Conservation (phyloP, 2,113 vertebrate species). For the Gorilla gorilla region DNA sequence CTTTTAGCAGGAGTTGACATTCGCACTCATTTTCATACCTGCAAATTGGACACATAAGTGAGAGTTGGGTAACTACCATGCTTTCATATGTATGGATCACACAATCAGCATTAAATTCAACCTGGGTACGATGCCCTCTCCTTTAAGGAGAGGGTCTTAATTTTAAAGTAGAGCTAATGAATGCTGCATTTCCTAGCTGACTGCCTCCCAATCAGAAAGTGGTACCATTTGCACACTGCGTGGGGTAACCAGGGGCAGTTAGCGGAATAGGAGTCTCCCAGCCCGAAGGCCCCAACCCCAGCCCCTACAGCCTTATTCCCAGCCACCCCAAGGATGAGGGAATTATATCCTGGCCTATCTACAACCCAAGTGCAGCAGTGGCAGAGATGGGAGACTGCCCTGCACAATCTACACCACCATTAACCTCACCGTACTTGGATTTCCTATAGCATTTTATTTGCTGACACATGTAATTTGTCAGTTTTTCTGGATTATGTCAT, state of each 20-base stretch:
- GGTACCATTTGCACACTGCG: not conserved
- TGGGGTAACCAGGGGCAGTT: not conserved
- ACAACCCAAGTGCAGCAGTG: not conserved
- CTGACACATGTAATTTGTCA: not conserved
- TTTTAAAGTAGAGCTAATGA: not conserved
- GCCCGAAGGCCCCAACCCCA: not conserved
- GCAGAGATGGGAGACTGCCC: not conserved
- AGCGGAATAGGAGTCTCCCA: not conserved
- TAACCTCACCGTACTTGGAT: not conserved
- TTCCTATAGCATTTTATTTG: not conserved
- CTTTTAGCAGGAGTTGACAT: slow-evolving; percentile 90
- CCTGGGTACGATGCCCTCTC: not conserved
- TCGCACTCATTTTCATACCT: slow-evolving; percentile 97
- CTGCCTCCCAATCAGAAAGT: not conserved
- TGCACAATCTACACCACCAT: not conserved
- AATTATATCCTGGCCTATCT: not conserved
- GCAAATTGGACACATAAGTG: slow-evolving; percentile 61
- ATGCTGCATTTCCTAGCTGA: not conserved
- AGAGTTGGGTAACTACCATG: not conserved
- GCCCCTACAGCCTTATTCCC: not conserved
- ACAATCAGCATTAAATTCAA: not conserved
- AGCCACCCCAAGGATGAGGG: not conserved
- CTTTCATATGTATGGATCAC: not conserved
- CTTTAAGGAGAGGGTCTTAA: not conserved
- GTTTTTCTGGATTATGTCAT: not conserved